Base-by-base conservation (phyloP, 2,888 invertebrate species). In the Rapana venosa region DNA sequence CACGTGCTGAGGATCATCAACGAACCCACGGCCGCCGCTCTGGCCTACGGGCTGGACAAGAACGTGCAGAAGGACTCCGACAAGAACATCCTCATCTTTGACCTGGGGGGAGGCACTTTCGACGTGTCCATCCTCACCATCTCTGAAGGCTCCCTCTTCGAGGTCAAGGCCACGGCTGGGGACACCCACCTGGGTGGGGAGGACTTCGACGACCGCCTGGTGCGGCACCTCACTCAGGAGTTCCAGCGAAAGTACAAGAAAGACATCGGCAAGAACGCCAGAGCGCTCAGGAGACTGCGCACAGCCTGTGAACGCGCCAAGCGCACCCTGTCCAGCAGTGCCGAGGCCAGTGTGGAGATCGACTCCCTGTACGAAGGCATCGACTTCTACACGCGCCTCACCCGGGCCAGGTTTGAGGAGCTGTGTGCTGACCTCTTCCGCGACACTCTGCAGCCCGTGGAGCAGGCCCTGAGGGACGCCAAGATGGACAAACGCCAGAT, bases 331-430 rank as follows among this genome's bases (percentile, higher is more conserved):
- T 97, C 97, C 0, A 95, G 94, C 83, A 95, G 96, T 83, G 93
- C 96, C 13, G 96, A 96, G 90, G 95, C 96, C 92, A 95, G 93
- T 90, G 98, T 99, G 94, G 99, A 99, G 97, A 98, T 99, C 92
- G 98, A 99, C 96, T 98, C 98, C 0, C 97, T 99, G 89, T 98
- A 97, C 94, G 98, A 99, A 96, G 99, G 99, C 92, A 97, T 98
- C 93, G 99, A 99, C 96, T 99, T 98, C 97, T 98, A 98, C 96
- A 98, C 98, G 0, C 98, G 98, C 87, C 98, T 99, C 95, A 98
- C 98, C 26, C 97, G 99, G 94, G 99, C 99, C 90, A 97, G 99
- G 95, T 99, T 99, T 96, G 99, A 99, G 96, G 99, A 99, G 96
- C 97, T 99, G 95, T 98, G 98, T 96, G 98, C 98, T 13, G 99